phyloP scores from a whole-genome alignment of 2,888 invertebrate genomes.

The Ditula angustiorana region DNA sequence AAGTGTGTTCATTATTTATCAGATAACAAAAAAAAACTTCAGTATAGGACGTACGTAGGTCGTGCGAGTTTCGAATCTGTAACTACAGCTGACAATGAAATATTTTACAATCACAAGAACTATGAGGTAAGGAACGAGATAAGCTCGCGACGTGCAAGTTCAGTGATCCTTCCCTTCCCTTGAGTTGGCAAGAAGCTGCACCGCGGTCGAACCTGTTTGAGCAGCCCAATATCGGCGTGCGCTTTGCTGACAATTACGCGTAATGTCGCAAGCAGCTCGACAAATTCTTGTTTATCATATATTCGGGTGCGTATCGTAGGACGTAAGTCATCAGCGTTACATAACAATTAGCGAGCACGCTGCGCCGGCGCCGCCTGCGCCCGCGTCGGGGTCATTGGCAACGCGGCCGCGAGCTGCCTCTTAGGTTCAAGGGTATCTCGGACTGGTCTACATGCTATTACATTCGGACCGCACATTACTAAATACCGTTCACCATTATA shows the following conservation, averaged over 20 bases:
- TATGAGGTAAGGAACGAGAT: slow-evolving; percentile 77
- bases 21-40: slow-evolving; percentile 6
- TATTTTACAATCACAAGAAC: slow-evolving; percentile 79
- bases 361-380: slow-evolving; percentile 70
- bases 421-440: slow-evolving; percentile 84
- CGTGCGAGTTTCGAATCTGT: slow-evolving; percentile 45
- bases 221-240: slow-evolving; percentile 70
- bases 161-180: slow-evolving; percentile 80
- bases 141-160: slow-evolving; percentile 78
- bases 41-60: not conserved
- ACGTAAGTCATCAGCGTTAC: slow-evolving; percentile 75
- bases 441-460: slow-evolving; percentile 71
- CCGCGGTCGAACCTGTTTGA: slow-evolving; percentile 79
- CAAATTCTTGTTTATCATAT: slow-evolving; percentile 63
- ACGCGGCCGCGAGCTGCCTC: slow-evolving; percentile 85
- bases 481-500: slow-evolving; percentile 33
- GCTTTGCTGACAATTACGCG: slow-evolving; percentile 62
- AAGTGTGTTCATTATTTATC: slow-evolving; percentile 7
- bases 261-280: slow-evolving; percentile 50
- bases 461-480: slow-evolving; percentile 45
- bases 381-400: slow-evolving; percentile 86
- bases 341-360: slow-evolving; percentile 77
- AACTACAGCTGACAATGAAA: slow-evolving; percentile 63
- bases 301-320: slow-evolving; percentile 63
- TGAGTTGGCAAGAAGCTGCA: slow-evolving; percentile 78